These are phyloP conservation scores for Plebejus anna DNA, from an alignment of 2,888 invertebrate species.

Conservation along the genomic window DNA sequence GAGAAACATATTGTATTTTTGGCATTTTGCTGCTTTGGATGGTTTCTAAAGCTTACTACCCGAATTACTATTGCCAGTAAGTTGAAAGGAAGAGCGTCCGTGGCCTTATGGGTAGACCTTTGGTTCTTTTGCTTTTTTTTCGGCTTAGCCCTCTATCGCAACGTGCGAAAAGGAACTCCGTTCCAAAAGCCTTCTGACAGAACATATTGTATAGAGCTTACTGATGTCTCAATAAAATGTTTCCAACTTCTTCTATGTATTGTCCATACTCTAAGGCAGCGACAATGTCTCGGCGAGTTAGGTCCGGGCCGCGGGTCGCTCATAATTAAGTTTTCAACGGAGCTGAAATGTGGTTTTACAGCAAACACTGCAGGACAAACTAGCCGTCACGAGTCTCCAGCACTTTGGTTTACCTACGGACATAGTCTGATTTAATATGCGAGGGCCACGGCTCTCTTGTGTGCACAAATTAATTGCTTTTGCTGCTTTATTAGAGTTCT, in stretches of 20 bases:
- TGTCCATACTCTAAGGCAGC: neutral
- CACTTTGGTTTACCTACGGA: constrained; percentile 36
- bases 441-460: constrained; percentile 39
- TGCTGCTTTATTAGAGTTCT: constrained; percentile 13
- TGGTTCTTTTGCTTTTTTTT: no score
- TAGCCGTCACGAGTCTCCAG: constrained; percentile 42
- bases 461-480: constrained; percentile 37
- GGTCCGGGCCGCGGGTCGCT: constrained; percentile 41
- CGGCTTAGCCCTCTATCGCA: no score
- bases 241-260: neutral
- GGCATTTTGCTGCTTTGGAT: no score
- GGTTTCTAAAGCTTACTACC: no score
- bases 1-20: no score
- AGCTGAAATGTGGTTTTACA: constrained; percentile 60
- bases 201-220: no score
- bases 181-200: no score
- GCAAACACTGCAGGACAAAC: constrained; percentile 53
- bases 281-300: constrained; percentile 43
- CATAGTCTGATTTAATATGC: constrained; percentile 51
- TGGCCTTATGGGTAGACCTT: no score
- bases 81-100: no score
- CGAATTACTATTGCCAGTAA: no score
- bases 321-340: constrained; percentile 67
- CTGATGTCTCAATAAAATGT: neutral
- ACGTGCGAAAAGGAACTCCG: no score